Percentiles rank a stretch among this genome's conserved stretches.
phyloP scores from a whole-genome alignment of 2,888 invertebrate species.

The Eutolmus rufibarbis region DNA sequence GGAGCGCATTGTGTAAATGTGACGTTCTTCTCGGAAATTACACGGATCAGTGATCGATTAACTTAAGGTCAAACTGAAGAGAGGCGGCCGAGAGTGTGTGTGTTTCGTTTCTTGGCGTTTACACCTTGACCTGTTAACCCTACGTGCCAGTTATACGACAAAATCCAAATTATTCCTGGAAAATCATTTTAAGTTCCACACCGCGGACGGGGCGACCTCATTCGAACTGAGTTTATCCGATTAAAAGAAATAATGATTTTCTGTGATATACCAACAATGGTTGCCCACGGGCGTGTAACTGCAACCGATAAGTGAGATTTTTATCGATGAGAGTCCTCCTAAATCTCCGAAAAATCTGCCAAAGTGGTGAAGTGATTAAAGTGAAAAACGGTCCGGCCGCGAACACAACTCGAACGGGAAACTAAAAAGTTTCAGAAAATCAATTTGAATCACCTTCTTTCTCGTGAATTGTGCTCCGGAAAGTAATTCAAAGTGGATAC shows the following conservation, averaged over 20 bases:
- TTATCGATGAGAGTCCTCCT: neutral
- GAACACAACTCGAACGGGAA: neutral
- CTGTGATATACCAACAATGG: neutral
- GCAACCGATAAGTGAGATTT: neutral
- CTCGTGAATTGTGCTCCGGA: conserved; percentile 39
- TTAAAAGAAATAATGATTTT: neutral
- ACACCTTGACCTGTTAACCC: conserved; percentile 49
- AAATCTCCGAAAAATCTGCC: neutral
- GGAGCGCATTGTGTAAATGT: neutral
- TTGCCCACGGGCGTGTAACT: neutral
- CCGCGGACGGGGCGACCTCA: neutral
- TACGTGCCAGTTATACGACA: conserved; percentile 36
- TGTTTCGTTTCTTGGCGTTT: conserved; percentile 14
- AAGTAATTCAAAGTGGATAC: conserved; percentile 65
- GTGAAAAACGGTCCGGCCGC: neutral
- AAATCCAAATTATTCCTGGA: neutral
- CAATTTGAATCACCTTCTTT: neutral
- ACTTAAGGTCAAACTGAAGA: conserved; percentile 32
- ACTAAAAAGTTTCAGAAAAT: neutral
- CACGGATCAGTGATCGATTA: conserved; percentile 29
- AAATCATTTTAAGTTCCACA: conserved; percentile 1
- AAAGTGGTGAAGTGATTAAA: neutral
- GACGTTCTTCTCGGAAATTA: neutral
- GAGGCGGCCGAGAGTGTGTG: conserved; percentile 4
- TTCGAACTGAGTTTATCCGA: neutral